Evolutionary conservation across 2,797 vertebrate genomes (phyloP).

Genomic region (Pempheris klunzingeri): DNA sequence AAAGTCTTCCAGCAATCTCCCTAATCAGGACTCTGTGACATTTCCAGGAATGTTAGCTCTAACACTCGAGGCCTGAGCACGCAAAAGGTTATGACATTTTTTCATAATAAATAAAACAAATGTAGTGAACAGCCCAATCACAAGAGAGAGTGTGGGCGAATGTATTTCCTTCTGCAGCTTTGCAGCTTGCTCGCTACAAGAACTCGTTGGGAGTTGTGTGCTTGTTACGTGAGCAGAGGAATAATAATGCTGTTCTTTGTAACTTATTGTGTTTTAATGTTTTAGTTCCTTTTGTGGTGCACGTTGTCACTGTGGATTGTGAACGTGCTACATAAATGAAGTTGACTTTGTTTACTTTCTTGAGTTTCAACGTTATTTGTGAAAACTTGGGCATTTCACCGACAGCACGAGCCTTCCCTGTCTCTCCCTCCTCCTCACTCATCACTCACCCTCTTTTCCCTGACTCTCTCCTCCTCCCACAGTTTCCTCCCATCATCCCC

Average conservation of each 20-base stretch:
- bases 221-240: neutral
- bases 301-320: neutral
- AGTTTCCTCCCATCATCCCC: slow-evolving; percentile 12
- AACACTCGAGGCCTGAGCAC: neutral
- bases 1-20: neutral
- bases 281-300: neutral
- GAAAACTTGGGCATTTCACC: slow-evolving; percentile 1
- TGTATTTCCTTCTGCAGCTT: neutral
- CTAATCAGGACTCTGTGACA: neutral
- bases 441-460: slow-evolving; percentile 17
- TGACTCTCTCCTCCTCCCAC: neutral
- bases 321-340: neutral
- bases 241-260: neutral
- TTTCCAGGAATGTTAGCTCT: slow-evolving; percentile 11
- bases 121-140: slow-evolving; percentile 3
- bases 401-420: neutral
- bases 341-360: slow-evolving; percentile 1
- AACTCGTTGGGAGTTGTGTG: neutral
- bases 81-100: slow-evolving; percentile 26
- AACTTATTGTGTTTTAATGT: neutral
- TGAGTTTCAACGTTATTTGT: neutral
- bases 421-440: neutral
- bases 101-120: slow-evolving; percentile 18
- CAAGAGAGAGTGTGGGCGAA: neutral
- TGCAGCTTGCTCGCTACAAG: neutral